A percentile compares a stretch with the other conserved stretches of the same genome.
Evolutionary conservation across 1,140 invertebrate species (phyloP).

Genomic region (Formica selysi): DNA sequence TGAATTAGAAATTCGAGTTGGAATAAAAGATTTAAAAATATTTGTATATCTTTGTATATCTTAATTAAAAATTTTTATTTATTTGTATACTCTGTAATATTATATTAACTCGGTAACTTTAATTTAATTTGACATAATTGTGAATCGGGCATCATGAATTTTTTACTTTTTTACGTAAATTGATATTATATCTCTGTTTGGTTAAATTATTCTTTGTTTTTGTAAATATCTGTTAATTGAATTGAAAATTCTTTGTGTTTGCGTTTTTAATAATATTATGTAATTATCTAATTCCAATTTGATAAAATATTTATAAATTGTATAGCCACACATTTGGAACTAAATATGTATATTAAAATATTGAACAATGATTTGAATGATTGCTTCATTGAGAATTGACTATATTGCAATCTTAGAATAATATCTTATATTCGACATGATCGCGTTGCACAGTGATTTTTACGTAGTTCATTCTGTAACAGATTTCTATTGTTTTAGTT

Average conservation of each 20-base stretch:
- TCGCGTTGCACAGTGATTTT: background rate
- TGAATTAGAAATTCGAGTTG: background rate
- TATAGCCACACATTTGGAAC: background rate
- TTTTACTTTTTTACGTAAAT: background rate
- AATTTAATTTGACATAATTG: slow-evolving; percentile 8
- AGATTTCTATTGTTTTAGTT: background rate
- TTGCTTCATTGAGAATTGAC: background rate
- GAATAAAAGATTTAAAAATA: background rate
- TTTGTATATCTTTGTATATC: background rate
- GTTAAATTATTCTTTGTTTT: no score
- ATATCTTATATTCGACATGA: background rate
- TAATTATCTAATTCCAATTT: background rate
- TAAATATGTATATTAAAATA: background rate
- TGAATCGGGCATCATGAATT: background rate
- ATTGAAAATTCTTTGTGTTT: background rate
- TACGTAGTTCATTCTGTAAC: background rate
- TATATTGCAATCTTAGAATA: background rate
- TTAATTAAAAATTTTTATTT: background rate
- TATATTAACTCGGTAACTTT: background rate
- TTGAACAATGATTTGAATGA: background rate
- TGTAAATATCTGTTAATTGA: no score
- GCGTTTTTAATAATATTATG: background rate
- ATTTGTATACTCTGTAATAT: background rate
- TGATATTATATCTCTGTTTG: no score
- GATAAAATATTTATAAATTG: background rate